Evolutionary conservation across 2,797 vertebrate genomes (phyloP), one percentile per base, ranked within the genome.

Genomic region (Pangasius larnaudii): DNA sequence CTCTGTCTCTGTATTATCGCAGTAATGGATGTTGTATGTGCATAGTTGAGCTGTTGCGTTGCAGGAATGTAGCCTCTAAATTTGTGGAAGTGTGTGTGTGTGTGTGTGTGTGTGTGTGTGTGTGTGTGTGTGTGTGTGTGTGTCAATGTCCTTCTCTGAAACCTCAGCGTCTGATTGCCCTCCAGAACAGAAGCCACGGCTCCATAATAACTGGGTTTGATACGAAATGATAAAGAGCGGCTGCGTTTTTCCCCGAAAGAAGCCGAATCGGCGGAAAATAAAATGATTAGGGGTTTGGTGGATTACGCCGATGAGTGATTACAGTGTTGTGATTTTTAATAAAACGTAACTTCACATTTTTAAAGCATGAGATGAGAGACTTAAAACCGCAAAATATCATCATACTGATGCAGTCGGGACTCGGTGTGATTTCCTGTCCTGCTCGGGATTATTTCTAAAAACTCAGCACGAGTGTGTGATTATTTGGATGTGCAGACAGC

Each of bases 201-300:
- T 94, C 93, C 58, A 83, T 95, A 96, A 96, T 96, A 95, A 95
- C 90, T 22, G 92, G 94, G 95, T 96, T 85, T 90, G 94, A 95
- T 93, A 93, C 92, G 92, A 93, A 95, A 95, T 92, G 94, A 92
- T 93, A 95, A 93, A 92, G 92, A 94, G 88, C 90, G 90, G 92
- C 86, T 9, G 86, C 88, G 91, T 88, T 91, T 94, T 95, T 92
- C 92, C 88, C 89, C 87, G 91, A 94, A 93, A 91, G 90, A n/a
- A 94, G 94, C 92, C 92, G 90, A 93, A 94, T 93, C 94, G 91
- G 92, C 87, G 93, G 95, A 95, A 96, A 96, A 95, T 93, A 88
- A 94, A 84, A 94, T 95, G 95, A 96, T 96, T 95, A 95, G 94
- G 93, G 95, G 93, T 92, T 95, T 93, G 84, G 90, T 56, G 51